Conservation (phyloP, 2,113 vertebrate species). For the Nematolebias whitei region DNA sequence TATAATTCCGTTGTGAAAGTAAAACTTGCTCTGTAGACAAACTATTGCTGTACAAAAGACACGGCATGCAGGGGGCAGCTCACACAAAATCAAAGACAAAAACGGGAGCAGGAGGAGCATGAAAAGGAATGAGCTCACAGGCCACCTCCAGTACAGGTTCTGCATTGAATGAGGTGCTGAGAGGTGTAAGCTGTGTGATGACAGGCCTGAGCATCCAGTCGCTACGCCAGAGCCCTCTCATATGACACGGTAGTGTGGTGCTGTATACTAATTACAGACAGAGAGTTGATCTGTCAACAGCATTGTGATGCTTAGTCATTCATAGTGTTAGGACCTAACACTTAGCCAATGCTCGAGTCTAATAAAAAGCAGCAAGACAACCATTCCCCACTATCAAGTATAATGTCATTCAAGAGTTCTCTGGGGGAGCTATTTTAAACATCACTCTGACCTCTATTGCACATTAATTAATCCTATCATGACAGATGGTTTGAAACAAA, state of each 20-base stretch:
- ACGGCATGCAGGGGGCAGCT: slow-evolving; percentile 33
- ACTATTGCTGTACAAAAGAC: slow-evolving; percentile 28
- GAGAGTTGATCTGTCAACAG: slow-evolving; percentile 55
- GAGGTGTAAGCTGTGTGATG: slow-evolving; percentile 58
- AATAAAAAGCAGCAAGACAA: slow-evolving; percentile 39
- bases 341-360: slow-evolving; percentile 3
- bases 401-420: slow-evolving; percentile 13
- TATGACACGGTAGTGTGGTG: slow-evolving; percentile 54
- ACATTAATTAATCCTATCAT: slow-evolving; percentile 33
- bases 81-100: slow-evolving; percentile 26
- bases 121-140: slow-evolving; percentile 32
- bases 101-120: slow-evolving; percentile 25
- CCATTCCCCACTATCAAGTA: slow-evolving; percentile 18
- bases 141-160: slow-evolving; percentile 28
- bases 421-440: not conserved
- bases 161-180: slow-evolving; percentile 53
- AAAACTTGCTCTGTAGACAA: slow-evolving; percentile 45
- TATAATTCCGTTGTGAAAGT: slow-evolving; percentile 39
- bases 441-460: slow-evolving; percentile 7
- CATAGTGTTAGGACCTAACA: slow-evolving; percentile 41
- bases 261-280: slow-evolving; percentile 58
- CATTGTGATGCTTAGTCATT: slow-evolving; percentile 56
- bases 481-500: slow-evolving; percentile 34
- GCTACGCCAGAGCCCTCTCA: slow-evolving; percentile 47
- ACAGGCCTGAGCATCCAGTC: slow-evolving; percentile 50